Evolutionary conservation across 2,113 vertebrate genomes (phyloP), one percentile per base, ranked within the genome.

Genomic region (Eudyptes chrysolophus): DNA sequence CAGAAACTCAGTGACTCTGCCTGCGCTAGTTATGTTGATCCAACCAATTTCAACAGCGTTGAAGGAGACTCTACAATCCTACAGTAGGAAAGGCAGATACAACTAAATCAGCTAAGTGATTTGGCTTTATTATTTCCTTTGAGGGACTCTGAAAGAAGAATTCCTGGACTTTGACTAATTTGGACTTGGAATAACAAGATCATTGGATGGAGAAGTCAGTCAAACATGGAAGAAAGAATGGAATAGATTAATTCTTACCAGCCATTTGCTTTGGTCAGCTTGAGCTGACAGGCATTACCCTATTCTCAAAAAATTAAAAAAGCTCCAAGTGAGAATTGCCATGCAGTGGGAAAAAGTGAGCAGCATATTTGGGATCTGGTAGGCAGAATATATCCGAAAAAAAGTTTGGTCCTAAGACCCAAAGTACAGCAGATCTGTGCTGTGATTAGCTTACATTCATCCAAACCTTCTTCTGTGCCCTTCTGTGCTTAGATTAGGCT

Each of bases 401-500:
- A 95, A 77, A 57, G 79, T 24, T 10, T 80, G 62, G 75, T 84
- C 70, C 30, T 40, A 34, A 70, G n/a, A 90, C 75, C 55, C 60
- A 57, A 80, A 96, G 54, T 78, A 55, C 15, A 83, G 78, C 71
- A 97, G 82, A 93, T 90, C 83, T 71, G 62, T 92, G 66, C 62
- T 71, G 60, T 94, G 78, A 96, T 88, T 94, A 92, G 82, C 93
- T 93, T 60, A 74, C 79, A 95, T 86, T 92, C 89, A 92, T 65
- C 85, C 78, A 94, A 94, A 90, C 87, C 84, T 87, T 91, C 83
- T 96, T 93, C 89, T 91, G 77, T 87, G 80, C 77, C 79, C 52
- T 86, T 76, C 62, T 85, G 70, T 87, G 87, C 80, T 94, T 89
- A 96, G 93, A 95, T 97, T 87, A 94, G 94, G 91, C 82, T 92